Base-by-base conservation (phyloP, 2,113 vertebrate genomes). In the Catharus minimus region DNA sequence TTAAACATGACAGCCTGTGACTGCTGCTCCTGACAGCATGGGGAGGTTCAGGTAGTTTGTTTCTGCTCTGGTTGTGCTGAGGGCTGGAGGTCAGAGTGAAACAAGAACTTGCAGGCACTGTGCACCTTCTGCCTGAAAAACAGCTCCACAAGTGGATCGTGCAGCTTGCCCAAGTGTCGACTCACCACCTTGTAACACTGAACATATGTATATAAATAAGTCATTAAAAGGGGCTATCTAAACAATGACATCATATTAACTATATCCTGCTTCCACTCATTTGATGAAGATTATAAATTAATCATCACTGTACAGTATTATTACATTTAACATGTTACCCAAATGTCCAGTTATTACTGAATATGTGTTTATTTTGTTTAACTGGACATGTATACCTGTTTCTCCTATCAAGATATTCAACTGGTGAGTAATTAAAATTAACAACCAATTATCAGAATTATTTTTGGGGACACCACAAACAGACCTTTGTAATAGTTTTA, bases 401-500 rank as follows among this genome's bases (percentile, higher is more conserved):
- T 86, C 61, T 78, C 14, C 56, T 84, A 52, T 80, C 33, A 62
- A 88, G 82, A 57, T 43, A 82, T 57, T 80, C 13, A 73, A 13
- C 88, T 71, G 23, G 9, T 66, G 60, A 77, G 39, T 80, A 91
- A 93, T 82, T 91, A 74, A 92, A 93, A 89, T 82, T 88, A 94
- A 77, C 56, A 92, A 81, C 36, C 43, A 77, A 77, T 94, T 94
- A 95, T 88, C 33, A 66, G 79, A 79, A 86, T 76, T 80, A 80
- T 76, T 94, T 68, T 14, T 57, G 23, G 36, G 33, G 43, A 89
- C 58, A 85, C 46, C 33, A 91, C 67, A 94, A 65, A 57, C 49
- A 90, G 73, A 71, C 65, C 28, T 93, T 83, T 90, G 43, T 83
- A 90, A 77, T 52, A 19, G 15, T 22, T 90, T 69, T 92, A 83